A percentile compares a stretch with the other conserved stretches of the same genome.
phyloP scores from a whole-genome alignment of 2,888 invertebrate species.

The Chrysolina oricalcia region DNA sequence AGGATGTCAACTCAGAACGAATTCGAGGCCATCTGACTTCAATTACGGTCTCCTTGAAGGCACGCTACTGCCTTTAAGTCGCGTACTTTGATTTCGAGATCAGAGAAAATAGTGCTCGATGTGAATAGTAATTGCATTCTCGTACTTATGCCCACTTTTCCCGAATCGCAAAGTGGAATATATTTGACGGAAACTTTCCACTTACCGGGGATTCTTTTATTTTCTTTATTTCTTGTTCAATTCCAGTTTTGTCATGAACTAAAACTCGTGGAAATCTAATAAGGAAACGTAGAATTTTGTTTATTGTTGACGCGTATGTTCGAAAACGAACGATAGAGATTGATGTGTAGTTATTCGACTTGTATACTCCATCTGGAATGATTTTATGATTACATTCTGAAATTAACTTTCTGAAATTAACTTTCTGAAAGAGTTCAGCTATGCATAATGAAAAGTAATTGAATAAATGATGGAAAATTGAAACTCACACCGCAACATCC shows the following conservation, averaged over 20 bases:
- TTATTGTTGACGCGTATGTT: not conserved
- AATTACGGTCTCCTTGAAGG: not conserved
- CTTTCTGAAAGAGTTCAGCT: too few relatives aligned
- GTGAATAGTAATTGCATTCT: slow-evolving; percentile 16
- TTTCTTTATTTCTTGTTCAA: not conserved
- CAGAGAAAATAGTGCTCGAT: slow-evolving; percentile 3
- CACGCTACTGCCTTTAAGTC: not conserved
- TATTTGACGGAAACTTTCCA: slow-evolving; percentile 16
- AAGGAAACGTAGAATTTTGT: not conserved
- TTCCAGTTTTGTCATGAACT: slow-evolving; percentile 6
- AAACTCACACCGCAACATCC: too few relatives aligned
- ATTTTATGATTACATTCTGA: too few relatives aligned
- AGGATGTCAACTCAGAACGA: not conserved
- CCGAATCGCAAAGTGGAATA: slow-evolving; percentile 10
- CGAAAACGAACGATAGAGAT: not conserved
- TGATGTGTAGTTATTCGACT: not conserved
- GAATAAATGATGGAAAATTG: too few relatives aligned
- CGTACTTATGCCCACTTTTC: slow-evolving; percentile 14
- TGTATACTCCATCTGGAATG: too few relatives aligned
- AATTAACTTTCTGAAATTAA: too few relatives aligned
- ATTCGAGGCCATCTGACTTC: not conserved
- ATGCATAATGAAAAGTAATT: too few relatives aligned
- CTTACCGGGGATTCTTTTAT: slow-evolving; percentile 3
- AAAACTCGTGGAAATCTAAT: slow-evolving; percentile 15
- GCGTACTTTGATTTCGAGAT: slow-evolving; percentile 5